A percentile compares a stretch with the other conserved stretches of the same genome.
Conservation (phyloP, 2,797 vertebrate species). For the Ateles fusciceps region DNA sequence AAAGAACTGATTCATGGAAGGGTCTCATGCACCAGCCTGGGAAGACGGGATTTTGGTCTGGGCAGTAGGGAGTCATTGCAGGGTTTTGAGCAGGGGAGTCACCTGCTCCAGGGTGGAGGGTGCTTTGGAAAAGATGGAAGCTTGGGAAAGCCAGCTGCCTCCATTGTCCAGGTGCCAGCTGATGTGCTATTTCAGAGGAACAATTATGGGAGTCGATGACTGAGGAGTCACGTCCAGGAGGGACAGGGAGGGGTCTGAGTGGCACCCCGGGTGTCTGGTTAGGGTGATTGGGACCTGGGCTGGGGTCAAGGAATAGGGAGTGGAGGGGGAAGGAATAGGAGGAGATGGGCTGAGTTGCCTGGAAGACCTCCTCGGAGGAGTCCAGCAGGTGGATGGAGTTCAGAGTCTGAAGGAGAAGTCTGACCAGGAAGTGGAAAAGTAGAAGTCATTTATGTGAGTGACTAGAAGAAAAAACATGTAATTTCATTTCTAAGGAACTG, state of each 20-base stretch:
- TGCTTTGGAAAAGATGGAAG: background rate
- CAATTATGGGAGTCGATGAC: background rate
- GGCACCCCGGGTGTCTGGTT: background rate
- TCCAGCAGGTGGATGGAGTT: background rate
- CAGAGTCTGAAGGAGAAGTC: background rate
- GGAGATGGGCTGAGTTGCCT: background rate
- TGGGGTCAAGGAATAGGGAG: background rate
- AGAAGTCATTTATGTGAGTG: background rate
- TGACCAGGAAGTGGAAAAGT: background rate
- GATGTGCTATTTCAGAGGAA: background rate
- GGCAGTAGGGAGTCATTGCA: background rate
- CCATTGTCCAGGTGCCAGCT: background rate
- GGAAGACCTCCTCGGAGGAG: background rate
- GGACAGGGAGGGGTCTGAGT: no score
- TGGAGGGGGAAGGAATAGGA: no score
- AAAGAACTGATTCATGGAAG: background rate
- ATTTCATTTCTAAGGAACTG: background rate
- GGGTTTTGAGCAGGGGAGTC: background rate
- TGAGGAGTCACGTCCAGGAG: no score
- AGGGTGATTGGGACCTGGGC: background rate
- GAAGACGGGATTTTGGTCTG: background rate
- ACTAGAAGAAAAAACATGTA: fast-evolving
- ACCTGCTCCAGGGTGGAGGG: background rate
- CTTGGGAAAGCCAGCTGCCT: background rate
- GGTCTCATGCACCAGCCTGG: background rate